These are phyloP conservation scores for Pseudopleuronectes americanus DNA, from an alignment of 2,797 vertebrate genomes.

Conservation along the genomic window DNA sequence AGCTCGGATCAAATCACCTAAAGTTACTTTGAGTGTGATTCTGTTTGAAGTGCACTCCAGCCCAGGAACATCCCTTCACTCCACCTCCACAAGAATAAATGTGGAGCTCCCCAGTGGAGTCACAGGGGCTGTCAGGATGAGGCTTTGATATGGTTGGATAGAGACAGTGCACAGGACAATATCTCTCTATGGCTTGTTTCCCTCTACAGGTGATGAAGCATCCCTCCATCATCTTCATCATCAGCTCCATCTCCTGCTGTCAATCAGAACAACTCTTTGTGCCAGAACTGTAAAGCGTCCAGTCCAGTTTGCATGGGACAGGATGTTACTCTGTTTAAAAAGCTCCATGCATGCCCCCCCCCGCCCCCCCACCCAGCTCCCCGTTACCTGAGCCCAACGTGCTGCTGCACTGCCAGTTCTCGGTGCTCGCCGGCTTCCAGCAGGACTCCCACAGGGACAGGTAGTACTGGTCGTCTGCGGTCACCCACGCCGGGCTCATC, in stretches of 20 bases:
- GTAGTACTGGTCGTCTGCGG: constrained; percentile 96
- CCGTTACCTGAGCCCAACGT: constrained; percentile 90
- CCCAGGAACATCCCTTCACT: constrained; percentile 1
- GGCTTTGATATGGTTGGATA: constrained; percentile 35
- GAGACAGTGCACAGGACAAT: background rate
- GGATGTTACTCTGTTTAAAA: no score
- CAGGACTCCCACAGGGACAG: constrained; percentile 97
- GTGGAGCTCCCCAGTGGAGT: constrained; percentile 29
- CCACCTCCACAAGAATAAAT: constrained; percentile 15
- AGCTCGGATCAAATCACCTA: background rate
- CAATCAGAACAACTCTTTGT: constrained; percentile 8
- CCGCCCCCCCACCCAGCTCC: background rate
- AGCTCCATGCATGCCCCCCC: background rate
- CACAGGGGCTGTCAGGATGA: constrained; percentile 21
- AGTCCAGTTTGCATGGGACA: background rate
- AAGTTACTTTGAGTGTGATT: background rate
- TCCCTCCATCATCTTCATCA: constrained; percentile 10
- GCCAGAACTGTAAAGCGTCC: background rate
- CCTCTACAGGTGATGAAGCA: background rate
- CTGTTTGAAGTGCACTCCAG: background rate
- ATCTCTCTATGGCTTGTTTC: no score
- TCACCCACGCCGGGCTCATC: constrained; percentile 98
- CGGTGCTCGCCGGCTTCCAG: constrained; percentile 87
- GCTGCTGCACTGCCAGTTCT: constrained; percentile 93
- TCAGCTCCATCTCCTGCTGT: background rate